Base-by-base conservation (phyloP, 2,113 vertebrate species). In the Pteruthius melanotis region DNA sequence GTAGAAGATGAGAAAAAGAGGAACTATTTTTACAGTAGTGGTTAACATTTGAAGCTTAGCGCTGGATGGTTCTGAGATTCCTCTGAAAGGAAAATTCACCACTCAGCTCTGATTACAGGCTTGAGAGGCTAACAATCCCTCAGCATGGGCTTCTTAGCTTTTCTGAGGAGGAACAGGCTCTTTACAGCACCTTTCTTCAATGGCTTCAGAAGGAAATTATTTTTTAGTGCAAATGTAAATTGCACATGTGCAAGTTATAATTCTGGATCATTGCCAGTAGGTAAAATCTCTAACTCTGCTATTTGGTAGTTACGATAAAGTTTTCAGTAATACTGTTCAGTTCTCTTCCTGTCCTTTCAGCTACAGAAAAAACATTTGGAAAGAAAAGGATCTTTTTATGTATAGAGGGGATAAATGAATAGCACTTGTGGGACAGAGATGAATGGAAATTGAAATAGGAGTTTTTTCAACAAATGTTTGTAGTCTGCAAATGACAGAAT, bases 151-250 rank as follows among this genome's bases (percentile, higher is more conserved):
- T 93, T 52, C 87, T 91, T 76, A 61, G 49, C 37, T 87, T 83
- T 91, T 83, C 42, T 65, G 61, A 95, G 59, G 81, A 95, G 70
- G 77, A 84, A 86, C 4, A 5, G 42, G 21, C 52, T 64, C 83
- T 90, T 91, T 94, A 83, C 10, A 3, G 30, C 57, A 53, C 76
- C 93, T 95, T 93, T 97, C 81, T 94, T 94, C 93, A 85, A 87
- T 69, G 91, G 30, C 53, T 93, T 95, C 53, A 65, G 75, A 94
- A 95, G 93, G 93, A 97, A 95, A 95, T 91, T 57, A 95, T 37
- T 69, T 95, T 94, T 95, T 63, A 93, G 81, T 83, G 77, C 30
- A 91, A 85, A 95, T 93, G 89, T 94, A 96, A 97, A 85, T 95
- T 87, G 66, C 96, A 96, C 66, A 96, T 95, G 81, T 96, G 95